A percentile compares a stretch with the other conserved stretches of the same genome.
Evolutionary conservation across 2,113 vertebrate genomes (phyloP).

Genomic region (Lophotis ruficrista): DNA sequence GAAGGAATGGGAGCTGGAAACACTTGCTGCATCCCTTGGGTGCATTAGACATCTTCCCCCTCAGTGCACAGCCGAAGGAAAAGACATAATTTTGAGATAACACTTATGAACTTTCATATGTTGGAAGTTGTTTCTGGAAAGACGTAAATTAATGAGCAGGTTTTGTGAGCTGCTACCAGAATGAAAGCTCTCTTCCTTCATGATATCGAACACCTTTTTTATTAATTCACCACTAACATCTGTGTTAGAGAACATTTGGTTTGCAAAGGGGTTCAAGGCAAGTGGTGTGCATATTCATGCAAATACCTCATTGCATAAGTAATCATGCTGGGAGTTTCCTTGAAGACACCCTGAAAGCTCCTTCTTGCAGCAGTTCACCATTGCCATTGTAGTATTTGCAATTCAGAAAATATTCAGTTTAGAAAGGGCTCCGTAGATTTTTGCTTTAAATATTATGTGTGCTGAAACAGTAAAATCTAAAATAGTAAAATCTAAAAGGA

Average conservation of each 20-base stretch:
- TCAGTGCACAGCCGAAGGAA: background rate
- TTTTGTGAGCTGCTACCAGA: background rate
- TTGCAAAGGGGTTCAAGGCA: background rate
- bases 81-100: background rate
- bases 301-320: background rate
- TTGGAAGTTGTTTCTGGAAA: background rate
- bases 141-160: background rate
- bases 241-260: slow-evolving; percentile 17
- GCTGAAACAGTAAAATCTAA: background rate
- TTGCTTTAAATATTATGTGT: background rate
- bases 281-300: background rate
- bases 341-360: background rate
- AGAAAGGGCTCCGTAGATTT: background rate
- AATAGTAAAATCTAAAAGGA: background rate
- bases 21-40: background rate
- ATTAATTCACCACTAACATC: background rate
- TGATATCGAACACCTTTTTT: background rate
- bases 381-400: background rate
- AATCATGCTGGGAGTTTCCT: background rate
- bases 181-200: background rate
- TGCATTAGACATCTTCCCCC: background rate
- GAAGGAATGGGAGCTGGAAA: background rate
- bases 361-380: background rate
- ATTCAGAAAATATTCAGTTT: background rate
- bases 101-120: background rate